Evolutionary conservation across 2,888 invertebrate genomes (phyloP), one percentile per base, ranked within the genome.

Genomic region (Ectobius pallidus): DNA sequence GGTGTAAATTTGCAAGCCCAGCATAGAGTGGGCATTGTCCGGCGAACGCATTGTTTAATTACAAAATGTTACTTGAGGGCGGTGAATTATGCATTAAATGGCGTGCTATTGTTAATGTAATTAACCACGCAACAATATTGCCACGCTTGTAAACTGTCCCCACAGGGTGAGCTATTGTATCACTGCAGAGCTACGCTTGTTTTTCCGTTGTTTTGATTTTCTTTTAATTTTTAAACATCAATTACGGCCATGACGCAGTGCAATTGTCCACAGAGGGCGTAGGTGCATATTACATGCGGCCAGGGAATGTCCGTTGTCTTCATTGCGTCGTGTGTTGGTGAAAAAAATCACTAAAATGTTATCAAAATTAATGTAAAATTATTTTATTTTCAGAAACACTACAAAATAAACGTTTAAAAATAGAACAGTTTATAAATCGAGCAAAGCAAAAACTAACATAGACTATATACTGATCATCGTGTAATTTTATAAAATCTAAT

Each of bases 151-250:
- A 65, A 65, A 65, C 46, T 65, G 65, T 65, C 65, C 65, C 65
- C 46, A 65, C 65, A 65, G 65, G 65, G 65, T 34, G 46, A 46
- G 42, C 46, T 65, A 65, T 65, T 65, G 46, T 65, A 30, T 65
- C 22, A 44, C 65, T 65, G 44, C 65, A 46, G 44, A 44, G 65
- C 16, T 9, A 44, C 46, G 20, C 25, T 27, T 44, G 18, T 44
- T 65, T 46, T 44, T 65, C 46, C 65, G 65, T 46, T 65, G 65
- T 65, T 65, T 65, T 65, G 65, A 65, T 65, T 65, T 65, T 65
- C 65, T 65, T 65, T 65, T 65, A 65, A 65, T 65, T 46, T 65
- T 65, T 65, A 65, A 65, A 65, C 65, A 65, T 46, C 65, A 65
- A 65, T 65, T 65, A 65, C 65, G 46, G 22, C 44, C 14, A 25